Base-by-base conservation (phyloP, 2,113 vertebrate genomes). In the Calypte anna region DNA sequence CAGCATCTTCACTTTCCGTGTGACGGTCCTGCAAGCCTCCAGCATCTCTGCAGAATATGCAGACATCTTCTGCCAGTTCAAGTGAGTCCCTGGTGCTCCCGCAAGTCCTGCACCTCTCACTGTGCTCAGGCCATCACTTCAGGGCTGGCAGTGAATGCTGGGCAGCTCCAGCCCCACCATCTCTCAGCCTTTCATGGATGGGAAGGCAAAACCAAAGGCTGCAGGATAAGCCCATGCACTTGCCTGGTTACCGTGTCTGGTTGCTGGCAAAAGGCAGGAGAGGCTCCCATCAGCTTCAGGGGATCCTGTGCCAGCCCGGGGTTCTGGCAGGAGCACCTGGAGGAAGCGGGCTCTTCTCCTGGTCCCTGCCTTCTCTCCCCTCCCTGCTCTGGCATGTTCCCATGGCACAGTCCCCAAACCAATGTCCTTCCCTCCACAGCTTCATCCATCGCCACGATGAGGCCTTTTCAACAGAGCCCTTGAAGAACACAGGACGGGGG, bases 61-160 rank as follows among this genome's bases (percentile, higher is more conserved):
- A 0, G 99, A 99, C 94, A 99, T 99, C 97, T 99, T 99, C 98
- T 99, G 99, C 98, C 99, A 99, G 97, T 99, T 99, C 97, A 99
- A 99, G 99, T 99, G 88, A 98, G 98, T 20, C 12, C 58, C 17
- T 1, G 2, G 14, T 12, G 20, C 3, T 25, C 33, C 40, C 36
- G 14, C 12, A 3, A 14, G 55, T 14, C 36, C 36, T 2, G 3
- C 9, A 15, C n/a, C 44, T 66, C 44, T 25, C 40, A 36, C 22
- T 6, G 1, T 19, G 36, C 10, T 61, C 67, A 4, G 15, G 62
- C 57, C 53, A 9, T 82, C 4, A 8, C 64, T 25, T 58, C 1
- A 3, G 62, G 31, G 24, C 46, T 90, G 1, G 1, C 2, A 0
- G 6, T 17, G 36, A 73, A 89, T 0, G 0, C 31, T 2, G 10